These are phyloP conservation scores for Eupithecia dodoneata DNA, from an alignment of 2,888 invertebrate species.

Conservation along the genomic window DNA sequence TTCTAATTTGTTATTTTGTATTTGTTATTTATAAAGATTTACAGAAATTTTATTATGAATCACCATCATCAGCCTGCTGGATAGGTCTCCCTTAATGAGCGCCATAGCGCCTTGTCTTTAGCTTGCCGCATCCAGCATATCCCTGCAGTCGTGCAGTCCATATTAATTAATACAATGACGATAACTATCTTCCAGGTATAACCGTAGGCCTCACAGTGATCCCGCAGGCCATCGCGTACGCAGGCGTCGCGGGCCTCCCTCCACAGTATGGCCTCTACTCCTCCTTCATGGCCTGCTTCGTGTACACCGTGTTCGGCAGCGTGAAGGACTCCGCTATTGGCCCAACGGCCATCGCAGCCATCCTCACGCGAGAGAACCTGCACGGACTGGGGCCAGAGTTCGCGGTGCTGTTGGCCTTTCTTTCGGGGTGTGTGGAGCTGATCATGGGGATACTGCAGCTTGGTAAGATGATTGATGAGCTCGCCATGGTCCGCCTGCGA, in stretches of 20 bases:
- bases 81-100: too few relatives aligned
- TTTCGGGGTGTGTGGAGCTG: conserved; percentile 88
- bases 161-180: too few relatives aligned
- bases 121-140: too few relatives aligned
- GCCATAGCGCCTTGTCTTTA: too few relatives aligned
- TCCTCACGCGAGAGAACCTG: conserved; percentile 90
- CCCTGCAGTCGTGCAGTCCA: too few relatives aligned
- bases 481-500: too few relatives aligned
- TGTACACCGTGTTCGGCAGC: conserved; percentile 95
- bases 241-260: conserved; percentile 89
- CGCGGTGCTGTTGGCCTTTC: conserved; percentile 88
- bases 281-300: conserved; percentile 96
- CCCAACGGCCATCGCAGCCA: conserved; percentile 93
- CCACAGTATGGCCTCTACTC: conserved; percentile 95
- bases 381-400: conserved; percentile 88
- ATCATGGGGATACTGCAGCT: conserved; percentile 89
- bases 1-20: too few relatives aligned
- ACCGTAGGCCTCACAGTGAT: conserved; percentile 92
- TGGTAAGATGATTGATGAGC: conserved; percentile 75
- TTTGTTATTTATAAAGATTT: too few relatives aligned
- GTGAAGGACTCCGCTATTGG: conserved; percentile 88
- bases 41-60: too few relatives aligned
- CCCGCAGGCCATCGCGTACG: conserved; percentile 94
- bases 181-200: conserved; percentile 61
- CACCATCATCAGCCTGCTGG: too few relatives aligned